Conservation (phyloP, 2,888 invertebrate species). For the Rhogogaster chlorosoma region DNA sequence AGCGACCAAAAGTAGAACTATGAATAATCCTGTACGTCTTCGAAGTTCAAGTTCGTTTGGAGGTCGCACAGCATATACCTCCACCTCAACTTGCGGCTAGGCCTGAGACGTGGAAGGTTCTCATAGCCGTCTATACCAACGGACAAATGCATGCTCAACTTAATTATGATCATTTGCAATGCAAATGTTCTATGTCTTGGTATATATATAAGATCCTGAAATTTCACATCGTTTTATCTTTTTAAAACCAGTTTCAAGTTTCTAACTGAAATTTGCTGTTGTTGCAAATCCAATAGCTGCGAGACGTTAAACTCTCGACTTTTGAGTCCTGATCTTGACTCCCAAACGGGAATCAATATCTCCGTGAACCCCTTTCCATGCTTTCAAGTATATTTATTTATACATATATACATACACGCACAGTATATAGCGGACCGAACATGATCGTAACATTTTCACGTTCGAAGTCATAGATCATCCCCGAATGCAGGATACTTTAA, state of each 20-base stretch:
- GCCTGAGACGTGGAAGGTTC: constrained; percentile 7
- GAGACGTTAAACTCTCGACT: background rate
- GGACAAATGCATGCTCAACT: background rate
- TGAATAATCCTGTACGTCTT: constrained; percentile 61
- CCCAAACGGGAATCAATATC: constrained; percentile 17
- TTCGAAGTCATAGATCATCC: background rate
- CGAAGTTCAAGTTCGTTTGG: constrained; percentile 69
- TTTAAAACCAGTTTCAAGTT: background rate
- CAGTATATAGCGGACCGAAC: background rate
- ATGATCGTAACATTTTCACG: background rate
- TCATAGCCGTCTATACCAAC: constrained; percentile 1
- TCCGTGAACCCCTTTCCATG: background rate
- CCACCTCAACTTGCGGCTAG: background rate
- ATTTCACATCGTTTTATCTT: background rate
- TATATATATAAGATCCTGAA: background rate
- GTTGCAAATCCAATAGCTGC: background rate
- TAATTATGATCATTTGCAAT: background rate
- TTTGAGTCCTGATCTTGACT: background rate
- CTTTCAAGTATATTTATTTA: background rate
- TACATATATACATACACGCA: background rate
- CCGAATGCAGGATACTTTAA: background rate
- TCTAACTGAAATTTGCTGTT: background rate
- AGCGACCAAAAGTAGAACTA: background rate
- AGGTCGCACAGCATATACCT: constrained; percentile 56
- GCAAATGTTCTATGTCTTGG: constrained; percentile 2